Base-by-base conservation (phyloP, 1,140 invertebrate genomes). In the Antheraea pernyi region DNA sequence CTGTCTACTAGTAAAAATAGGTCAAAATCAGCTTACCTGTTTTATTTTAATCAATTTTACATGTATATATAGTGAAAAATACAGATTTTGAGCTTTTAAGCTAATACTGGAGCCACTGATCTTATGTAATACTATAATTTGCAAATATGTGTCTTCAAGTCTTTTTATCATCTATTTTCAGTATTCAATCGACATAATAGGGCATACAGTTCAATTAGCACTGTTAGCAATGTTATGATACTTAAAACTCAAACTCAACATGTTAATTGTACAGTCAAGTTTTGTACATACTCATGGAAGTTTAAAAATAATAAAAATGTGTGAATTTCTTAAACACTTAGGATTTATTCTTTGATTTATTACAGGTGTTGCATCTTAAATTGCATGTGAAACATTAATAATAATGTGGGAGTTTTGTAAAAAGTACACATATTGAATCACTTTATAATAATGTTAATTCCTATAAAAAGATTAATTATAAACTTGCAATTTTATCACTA, bases 301-400 rank as follows among this genome's bases (percentile, higher is more conserved):
- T 53, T 53, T 53, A 53, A 53, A 53, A 11, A 53, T 53, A 53
- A 53, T 16, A 53, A 13, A 53, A 53, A 53, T 53, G 46, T 53
- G 46, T 53, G 10, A 53, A 53, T 53, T 53, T 53, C 16, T 16
- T 53, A 53, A 53, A 13, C 11, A 53, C 9, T 53, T 53, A 53
- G 1, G 7, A 16, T 53, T 53, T 53, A 53, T 53, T 11, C 46
- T 16, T 16, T 42, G 9, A 53, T 53, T 53, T 53, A 53, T 16
- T 16, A 53, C 46, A 30, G 22, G 22, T 30, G 22, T 30, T 30
- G 4, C 4, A 30, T 30, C 22, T 2, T 30, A 30, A 30, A 30
- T 30, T 30, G 22, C 4, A 30, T 30, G 22, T 30, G 4, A 4
- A 30, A 30, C 22, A 30, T 30, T 30, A 30, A 30, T 2, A 30